Evolutionary conservation across 1,140 invertebrate genomes (phyloP).

Genomic region (Formica selysi): DNA sequence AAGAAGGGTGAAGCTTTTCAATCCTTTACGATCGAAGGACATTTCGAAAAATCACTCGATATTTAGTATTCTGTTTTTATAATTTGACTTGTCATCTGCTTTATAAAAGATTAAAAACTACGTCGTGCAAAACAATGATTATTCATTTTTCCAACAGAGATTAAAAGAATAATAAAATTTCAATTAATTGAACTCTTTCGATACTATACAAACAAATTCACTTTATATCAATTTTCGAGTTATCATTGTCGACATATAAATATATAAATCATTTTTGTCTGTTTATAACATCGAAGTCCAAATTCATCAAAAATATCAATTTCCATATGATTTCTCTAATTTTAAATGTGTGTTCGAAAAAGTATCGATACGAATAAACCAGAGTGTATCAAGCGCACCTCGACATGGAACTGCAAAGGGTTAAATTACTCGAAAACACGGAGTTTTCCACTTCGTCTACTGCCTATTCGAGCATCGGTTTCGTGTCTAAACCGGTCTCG

Average conservation of each 20-base stretch:
- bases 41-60: constrained; percentile 18
- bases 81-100: neutral
- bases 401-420: neutral
- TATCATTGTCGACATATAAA: neutral
- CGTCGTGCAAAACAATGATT: neutral
- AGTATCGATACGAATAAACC: neutral
- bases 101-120: neutral
- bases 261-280: neutral
- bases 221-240: neutral
- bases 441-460: constrained; percentile 48
- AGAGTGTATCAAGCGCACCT: neutral
- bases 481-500: constrained; percentile 32
- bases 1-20: constrained; percentile 8
- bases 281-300: neutral
- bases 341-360: neutral
- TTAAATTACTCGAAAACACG: constrained; percentile 38
- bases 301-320: neutral
- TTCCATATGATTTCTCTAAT: neutral
- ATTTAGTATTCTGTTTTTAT: neutral
- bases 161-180: neutral
- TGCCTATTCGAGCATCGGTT: constrained; percentile 38
- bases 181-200: neutral
- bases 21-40: neutral
- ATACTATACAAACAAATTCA: neutral
- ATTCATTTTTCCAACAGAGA: neutral